Evolutionary conservation across 2,113 vertebrate genomes (phyloP), one percentile per base, ranked within the genome.

Genomic region (Larimichthys crocea): DNA sequence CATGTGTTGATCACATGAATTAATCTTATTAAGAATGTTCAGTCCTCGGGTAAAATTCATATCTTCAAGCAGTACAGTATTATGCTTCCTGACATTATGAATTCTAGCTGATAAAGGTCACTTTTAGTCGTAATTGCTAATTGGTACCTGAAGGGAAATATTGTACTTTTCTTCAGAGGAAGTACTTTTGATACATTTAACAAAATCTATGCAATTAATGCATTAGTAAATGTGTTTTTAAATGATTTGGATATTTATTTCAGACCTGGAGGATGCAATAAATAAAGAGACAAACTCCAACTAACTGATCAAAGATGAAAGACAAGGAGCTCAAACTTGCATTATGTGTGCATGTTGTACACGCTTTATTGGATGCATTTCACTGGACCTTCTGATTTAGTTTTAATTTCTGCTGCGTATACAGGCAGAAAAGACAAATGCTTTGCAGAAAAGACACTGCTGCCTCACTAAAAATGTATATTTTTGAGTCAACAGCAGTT

Each of bases 401-500:
- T 40, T 55, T n/a, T 26, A 29, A 24, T 17, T 22, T 57, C 40
- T 66, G 14, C 52, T 26, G 17, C 22, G 20, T 24, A 9, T 46
- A 7, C 22, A 61, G 17, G 4, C 11, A 20, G 40, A 77, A 26
- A 63, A 20, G 2, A 35, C 24, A 48, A 4, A 69, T 56, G 6
- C 14, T 66, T 11, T 26, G 14, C 69, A 42, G 15, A 60, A 9
- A 67, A 52, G 4, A 26, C 20, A 22, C 15, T 24, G 24, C 40
- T 31, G 40, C 22, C 24, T 57, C 26, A 29, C 31, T 60, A 61
- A 68, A 40, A 68, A 49, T 19, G n/a, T 15, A 6, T 60, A n/a
- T 60, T 52, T 31, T 35, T 26, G 11, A 60, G 46, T 50, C 69
- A n/a, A 59, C 7, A 49, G 61, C 42, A 42, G 70, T 35, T 76